These are phyloP conservation scores for Prionailurus viverrinus DNA, from an alignment of 2,113 vertebrate genomes.

Conservation along the genomic window DNA sequence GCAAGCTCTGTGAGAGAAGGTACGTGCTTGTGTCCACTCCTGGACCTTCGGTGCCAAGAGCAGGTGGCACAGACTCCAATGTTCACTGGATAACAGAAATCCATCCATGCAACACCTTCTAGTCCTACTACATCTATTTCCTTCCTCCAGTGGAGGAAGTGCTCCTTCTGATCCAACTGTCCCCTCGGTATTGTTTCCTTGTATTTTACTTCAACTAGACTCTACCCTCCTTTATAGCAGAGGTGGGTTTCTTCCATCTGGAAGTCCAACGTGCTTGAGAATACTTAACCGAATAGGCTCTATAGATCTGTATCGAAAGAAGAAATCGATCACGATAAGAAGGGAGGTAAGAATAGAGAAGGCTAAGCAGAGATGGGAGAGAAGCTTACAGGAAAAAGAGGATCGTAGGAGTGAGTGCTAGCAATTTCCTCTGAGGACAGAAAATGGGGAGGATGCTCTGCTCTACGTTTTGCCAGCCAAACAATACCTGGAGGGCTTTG, in stretches of 20 bases:
- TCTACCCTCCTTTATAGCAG: not conserved
- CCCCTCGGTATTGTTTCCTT: rapidly evolving
- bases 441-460: conserved; percentile 55
- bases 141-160: not conserved
- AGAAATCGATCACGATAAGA: not conserved
- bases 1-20: not conserved
- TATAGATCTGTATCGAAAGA: not conserved
- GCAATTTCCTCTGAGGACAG: conserved; percentile 62
- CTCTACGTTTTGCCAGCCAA: conserved; percentile 14
- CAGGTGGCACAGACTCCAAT: not conserved
- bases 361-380: not conserved
- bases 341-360: not conserved
- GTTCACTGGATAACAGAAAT: not conserved
- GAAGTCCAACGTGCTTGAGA: no score
- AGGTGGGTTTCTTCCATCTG: not conserved
- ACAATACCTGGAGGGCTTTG: conserved; percentile 45
- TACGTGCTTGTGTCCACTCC: not conserved
- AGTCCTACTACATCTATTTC: not conserved
- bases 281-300: not conserved
- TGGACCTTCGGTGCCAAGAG: not conserved
- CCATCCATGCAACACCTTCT: not conserved
- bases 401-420: not conserved
- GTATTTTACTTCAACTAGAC: not conserved
- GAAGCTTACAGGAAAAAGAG: not conserved
- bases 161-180: not conserved